phyloP scores from a whole-genome alignment of 2,888 invertebrate species.

The Stenurella melanura region DNA sequence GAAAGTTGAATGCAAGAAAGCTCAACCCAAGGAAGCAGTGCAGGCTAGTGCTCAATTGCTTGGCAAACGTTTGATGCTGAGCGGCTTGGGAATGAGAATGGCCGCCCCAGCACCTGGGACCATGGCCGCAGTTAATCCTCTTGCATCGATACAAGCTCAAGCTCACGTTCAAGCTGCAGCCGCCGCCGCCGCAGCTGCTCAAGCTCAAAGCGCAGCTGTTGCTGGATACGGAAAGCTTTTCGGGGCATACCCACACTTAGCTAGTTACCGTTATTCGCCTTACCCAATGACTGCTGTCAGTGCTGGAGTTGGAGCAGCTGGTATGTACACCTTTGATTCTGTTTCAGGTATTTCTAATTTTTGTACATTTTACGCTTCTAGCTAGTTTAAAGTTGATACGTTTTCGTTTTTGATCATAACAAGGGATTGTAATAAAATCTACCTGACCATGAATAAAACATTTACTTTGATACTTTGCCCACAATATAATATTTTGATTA shows the following conservation, averaged over 20 bases:
- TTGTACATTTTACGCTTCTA: slow-evolving; percentile 3
- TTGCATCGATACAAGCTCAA: slow-evolving; percentile 76
- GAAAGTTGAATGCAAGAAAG: slow-evolving; percentile 92
- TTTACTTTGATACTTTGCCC: not conserved
- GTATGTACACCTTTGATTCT: slow-evolving; percentile 61
- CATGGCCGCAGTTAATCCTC: slow-evolving; percentile 77
- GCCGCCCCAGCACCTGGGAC: slow-evolving; percentile 76
- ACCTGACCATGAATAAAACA: not conserved
- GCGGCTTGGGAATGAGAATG: slow-evolving; percentile 82
- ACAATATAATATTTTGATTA: not conserved
- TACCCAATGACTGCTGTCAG: slow-evolving; percentile 75
- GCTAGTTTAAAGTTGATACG: slow-evolving; percentile 4
- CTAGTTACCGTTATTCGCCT: slow-evolving; percentile 79
- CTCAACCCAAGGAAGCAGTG: slow-evolving; percentile 93
- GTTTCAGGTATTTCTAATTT: slow-evolving; percentile 7
- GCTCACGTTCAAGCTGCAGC: slow-evolving; percentile 72
- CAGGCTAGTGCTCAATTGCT: slow-evolving; percentile 80
- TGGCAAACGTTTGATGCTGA: slow-evolving; percentile 82
- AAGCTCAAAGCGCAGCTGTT: slow-evolving; percentile 78
- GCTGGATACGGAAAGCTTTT: slow-evolving; percentile 81
- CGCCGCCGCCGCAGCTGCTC: slow-evolving; percentile 76
- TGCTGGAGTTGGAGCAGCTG: slow-evolving; percentile 72
- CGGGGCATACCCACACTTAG: slow-evolving; percentile 78
- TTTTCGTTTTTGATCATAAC: slow-evolving; percentile 3
- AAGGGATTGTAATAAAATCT: not conserved